phyloP scores from a whole-genome alignment of 2,888 invertebrate genomes.

The Heliconius aoede region DNA sequence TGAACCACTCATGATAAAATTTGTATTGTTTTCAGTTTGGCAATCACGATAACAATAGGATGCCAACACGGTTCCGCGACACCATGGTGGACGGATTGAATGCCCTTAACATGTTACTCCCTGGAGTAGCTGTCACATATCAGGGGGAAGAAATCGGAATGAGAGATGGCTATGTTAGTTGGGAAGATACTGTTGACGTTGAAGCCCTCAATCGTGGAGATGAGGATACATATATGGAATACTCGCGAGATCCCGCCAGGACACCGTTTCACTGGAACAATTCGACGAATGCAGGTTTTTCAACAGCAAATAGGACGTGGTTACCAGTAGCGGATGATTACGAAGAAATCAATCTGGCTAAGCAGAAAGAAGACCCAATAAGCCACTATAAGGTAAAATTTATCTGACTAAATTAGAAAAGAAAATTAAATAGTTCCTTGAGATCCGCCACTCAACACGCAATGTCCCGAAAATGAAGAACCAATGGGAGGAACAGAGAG shows the following conservation, averaged over 20 bases:
- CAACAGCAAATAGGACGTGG: conserved; percentile 84
- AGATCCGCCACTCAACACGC: no score
- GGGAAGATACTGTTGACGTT: conserved; percentile 84
- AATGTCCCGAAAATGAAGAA: no score
- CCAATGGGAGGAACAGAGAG: no score
- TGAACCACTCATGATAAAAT: neutral
- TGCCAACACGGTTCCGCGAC: conserved; percentile 85
- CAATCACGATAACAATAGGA: conserved; percentile 87
- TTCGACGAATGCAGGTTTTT: conserved; percentile 84
- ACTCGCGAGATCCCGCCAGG: conserved; percentile 85
- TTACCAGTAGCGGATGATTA: conserved; percentile 87
- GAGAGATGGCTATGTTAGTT: conserved; percentile 84
- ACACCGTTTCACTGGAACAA: conserved; percentile 87
- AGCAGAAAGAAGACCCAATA: conserved; percentile 73
- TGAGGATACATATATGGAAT: conserved; percentile 77
- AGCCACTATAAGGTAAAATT: conserved; percentile 81
- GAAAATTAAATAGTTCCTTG: no score
- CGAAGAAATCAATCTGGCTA: conserved; percentile 80
- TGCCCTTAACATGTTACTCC: conserved; percentile 87
- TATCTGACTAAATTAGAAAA: neutral
- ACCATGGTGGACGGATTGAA: conserved; percentile 88
- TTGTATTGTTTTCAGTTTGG: conserved; percentile 80
- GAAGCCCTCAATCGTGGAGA: conserved; percentile 82
- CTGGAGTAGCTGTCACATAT: conserved; percentile 91
- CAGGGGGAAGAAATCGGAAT: conserved; percentile 93